These are phyloP conservation scores for Mastigias papua DNA, from an alignment of 30 jellyfish, hydroid and myxozoan genomes.

Conservation along the genomic window DNA sequence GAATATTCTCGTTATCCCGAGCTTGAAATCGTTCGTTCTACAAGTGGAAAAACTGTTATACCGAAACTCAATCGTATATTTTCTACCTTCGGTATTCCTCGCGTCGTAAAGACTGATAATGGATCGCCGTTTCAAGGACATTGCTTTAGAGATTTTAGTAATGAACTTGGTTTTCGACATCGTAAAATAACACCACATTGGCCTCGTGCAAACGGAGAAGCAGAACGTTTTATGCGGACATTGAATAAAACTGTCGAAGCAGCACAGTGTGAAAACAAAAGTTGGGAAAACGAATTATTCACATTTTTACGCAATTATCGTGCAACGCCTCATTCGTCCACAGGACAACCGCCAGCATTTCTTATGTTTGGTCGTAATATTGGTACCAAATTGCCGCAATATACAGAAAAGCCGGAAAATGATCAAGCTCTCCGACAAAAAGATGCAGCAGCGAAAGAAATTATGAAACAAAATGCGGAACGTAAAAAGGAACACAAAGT, in stretches of 20 bases:
- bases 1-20: conserved; percentile 63
- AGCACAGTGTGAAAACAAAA: conserved; percentile 35
- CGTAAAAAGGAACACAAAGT: neutral
- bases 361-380: conserved; percentile 23
- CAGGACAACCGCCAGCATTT: conserved; percentile 27
- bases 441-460: conserved; percentile 11
- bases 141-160: conserved; percentile 5
- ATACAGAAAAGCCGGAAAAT: neutral
- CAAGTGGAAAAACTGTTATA: conserved; percentile 57
- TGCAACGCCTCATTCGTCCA: conserved; percentile 31
- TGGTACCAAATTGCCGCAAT: conserved; percentile 14
- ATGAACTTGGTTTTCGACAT: conserved; percentile 23
- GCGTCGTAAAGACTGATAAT: conserved; percentile 37
- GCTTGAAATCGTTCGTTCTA: conserved; percentile 63
- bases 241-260: conserved; percentile 30
- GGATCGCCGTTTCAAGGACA: conserved; percentile 64
- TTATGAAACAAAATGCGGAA: conserved; percentile 1
- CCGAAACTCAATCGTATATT: conserved; percentile 55
- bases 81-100: conserved; percentile 72
- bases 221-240: conserved; percentile 61
- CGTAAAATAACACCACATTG: conserved; percentile 48
- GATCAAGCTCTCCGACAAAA: neutral
- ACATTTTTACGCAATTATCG: conserved; percentile 18
- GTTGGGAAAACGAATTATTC: conserved; percentile 3
- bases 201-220: conserved; percentile 78